These are phyloP conservation scores for Pseudonaja textilis DNA, from an alignment of 2,113 vertebrate genomes.

Conservation along the genomic window DNA sequence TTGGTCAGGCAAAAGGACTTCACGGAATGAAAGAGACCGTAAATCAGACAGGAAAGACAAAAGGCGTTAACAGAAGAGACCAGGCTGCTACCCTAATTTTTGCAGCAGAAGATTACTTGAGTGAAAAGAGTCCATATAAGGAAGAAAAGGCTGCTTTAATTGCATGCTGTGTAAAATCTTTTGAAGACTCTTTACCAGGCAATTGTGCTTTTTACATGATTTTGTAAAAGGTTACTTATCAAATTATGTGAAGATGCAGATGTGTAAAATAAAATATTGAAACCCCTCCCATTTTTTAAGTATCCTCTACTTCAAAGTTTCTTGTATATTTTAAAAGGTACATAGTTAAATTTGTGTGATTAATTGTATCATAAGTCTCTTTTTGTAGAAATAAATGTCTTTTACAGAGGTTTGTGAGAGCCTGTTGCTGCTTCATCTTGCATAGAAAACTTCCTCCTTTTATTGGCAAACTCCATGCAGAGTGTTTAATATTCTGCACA, in stretches of 20 bases:
- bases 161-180: constrained; percentile 83
- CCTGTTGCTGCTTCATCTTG: constrained; percentile 63
- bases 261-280: constrained; percentile 79
- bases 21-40: constrained; percentile 89
- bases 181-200: constrained; percentile 79
- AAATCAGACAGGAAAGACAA: constrained; percentile 98
- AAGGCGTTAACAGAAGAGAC: constrained; percentile 86
- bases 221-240: constrained; percentile 81
- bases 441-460: constrained; percentile 45
- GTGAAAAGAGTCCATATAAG: constrained; percentile 76
- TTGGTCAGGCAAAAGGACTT: constrained; percentile 82
- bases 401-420: constrained; percentile 72
- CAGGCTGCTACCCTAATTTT: constrained; percentile 76
- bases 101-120: constrained; percentile 79
- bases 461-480: constrained; percentile 36
- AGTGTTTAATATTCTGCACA: constrained; percentile 24
- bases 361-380: constrained; percentile 71
- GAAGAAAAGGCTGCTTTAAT: constrained; percentile 82
- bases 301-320: constrained; percentile 70
- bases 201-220: constrained; percentile 81
- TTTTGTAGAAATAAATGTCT: constrained; percentile 83
- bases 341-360: constrained; percentile 68
- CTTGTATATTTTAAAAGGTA: constrained; percentile 80
- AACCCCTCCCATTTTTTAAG: constrained; percentile 78
- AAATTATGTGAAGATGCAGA: constrained; percentile 77